phyloP scores from a whole-genome alignment of 2,888 invertebrate species.

The Caenorhabditis becei region DNA sequence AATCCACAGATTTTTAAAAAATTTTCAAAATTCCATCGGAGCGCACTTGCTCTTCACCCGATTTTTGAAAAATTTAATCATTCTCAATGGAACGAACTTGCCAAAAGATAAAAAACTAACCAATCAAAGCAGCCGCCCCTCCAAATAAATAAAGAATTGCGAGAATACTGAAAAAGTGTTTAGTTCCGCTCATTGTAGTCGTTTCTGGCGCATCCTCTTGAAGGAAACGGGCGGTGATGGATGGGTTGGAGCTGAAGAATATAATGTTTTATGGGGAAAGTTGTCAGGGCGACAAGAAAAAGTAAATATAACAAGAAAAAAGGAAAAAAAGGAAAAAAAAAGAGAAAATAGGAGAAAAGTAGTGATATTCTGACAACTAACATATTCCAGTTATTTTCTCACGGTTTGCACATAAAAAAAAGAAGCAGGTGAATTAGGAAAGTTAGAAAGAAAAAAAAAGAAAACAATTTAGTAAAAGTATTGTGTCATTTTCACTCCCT shows the following conservation, averaged over 20 bases:
- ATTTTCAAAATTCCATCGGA: too few relatives aligned
- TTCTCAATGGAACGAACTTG: too few relatives aligned
- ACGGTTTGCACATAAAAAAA: background rate
- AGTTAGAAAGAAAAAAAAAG: background rate
- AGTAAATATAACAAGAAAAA: conserved; percentile 12
- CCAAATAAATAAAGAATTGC: background rate
- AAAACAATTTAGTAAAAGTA: background rate
- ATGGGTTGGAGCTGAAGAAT: background rate
- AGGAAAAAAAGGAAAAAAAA: background rate
- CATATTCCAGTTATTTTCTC: background rate
- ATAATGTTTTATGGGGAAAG: conserved; percentile 1
- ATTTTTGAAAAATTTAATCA: too few relatives aligned
- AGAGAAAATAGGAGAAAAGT: conserved; percentile 10
- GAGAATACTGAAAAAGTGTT: background rate
- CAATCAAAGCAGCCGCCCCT: conserved; percentile 9
- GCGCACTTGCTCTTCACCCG: too few relatives aligned
- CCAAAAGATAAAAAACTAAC: conserved; percentile 31
- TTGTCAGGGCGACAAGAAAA: conserved; percentile 38
- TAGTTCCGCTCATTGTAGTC: conserved; percentile 22
- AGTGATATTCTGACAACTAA: background rate
- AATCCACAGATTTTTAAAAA: background rate
- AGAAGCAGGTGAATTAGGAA: background rate
- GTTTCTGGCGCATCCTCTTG: conserved; percentile 44
- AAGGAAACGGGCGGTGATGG: conserved; percentile 7
- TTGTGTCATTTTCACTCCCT: background rate